These are phyloP conservation scores for Diploscapter pachys DNA, from an alignment of 1,140 invertebrate species.

Conservation along the genomic window DNA sequence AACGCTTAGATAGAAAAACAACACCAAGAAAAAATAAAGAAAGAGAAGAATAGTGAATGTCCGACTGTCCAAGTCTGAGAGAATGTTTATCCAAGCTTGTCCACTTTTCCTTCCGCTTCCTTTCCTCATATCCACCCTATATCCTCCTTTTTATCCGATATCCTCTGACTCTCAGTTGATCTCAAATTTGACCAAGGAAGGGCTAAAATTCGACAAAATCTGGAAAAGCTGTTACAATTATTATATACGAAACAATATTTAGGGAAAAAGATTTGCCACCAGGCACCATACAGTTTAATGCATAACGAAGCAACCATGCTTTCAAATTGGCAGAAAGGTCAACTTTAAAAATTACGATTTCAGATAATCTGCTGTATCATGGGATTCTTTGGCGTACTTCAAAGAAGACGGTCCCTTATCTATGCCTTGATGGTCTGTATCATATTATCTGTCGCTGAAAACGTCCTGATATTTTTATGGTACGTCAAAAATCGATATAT, in stretches of 20 bases:
- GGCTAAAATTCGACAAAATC: constrained; percentile 10
- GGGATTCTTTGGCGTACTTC: constrained; percentile 12
- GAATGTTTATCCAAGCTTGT: too few relatives aligned
- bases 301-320: neutral
- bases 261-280: neutral
- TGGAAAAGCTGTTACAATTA: constrained; percentile 1
- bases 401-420: constrained; percentile 4
- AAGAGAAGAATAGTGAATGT: too few relatives aligned
- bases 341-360: constrained; percentile 8
- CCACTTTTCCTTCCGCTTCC: too few relatives aligned
- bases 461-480: constrained; percentile 11
- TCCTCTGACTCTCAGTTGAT: neutral
- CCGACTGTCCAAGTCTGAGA: too few relatives aligned
- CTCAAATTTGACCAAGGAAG: constrained; percentile 7
- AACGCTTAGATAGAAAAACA: too few relatives aligned
- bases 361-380: constrained; percentile 14
- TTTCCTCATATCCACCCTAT: too few relatives aligned
- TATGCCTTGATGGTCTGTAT: constrained; percentile 1
- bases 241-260: too few relatives aligned
- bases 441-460: constrained; percentile 9
- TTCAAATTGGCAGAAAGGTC: neutral
- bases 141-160: too few relatives aligned
- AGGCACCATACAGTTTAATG: neutral
- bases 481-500: neutral
- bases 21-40: too few relatives aligned